Evolutionary conservation across 2,888 invertebrate species (phyloP).

Genomic region (Petrophora chlorosata): DNA sequence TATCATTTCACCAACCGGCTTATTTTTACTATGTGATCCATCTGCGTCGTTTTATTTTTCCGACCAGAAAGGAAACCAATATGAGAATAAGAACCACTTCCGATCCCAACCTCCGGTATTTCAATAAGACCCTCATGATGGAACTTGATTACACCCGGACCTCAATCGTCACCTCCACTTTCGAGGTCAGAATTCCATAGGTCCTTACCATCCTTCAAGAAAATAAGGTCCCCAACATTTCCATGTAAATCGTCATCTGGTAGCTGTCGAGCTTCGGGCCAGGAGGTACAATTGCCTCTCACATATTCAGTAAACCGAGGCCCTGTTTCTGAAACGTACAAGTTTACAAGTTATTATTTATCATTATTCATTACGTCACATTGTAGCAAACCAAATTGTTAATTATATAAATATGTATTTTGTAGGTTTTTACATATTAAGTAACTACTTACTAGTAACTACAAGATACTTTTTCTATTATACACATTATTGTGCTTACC

Average conservation of each 20-base stretch:
- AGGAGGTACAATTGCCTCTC: slow-evolving; percentile 25
- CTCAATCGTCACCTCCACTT: slow-evolving; percentile 14
- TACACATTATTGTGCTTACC: too few species aligned
- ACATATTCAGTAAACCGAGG: slow-evolving; percentile 29
- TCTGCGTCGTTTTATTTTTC: not conserved
- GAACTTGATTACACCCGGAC: slow-evolving; percentile 15
- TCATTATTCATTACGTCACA: too few species aligned
- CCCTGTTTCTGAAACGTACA: slow-evolving; percentile 5
- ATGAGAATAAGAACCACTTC: slow-evolving; percentile 6
- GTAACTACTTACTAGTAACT: too few species aligned
- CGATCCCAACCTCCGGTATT: slow-evolving; percentile 5
- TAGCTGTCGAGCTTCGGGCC: slow-evolving; percentile 21
- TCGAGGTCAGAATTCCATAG: slow-evolving; percentile 36
- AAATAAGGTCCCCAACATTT: slow-evolving; percentile 36
- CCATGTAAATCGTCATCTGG: slow-evolving; percentile 38
- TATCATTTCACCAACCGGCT: too few species aligned
- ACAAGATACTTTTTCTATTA: too few species aligned
- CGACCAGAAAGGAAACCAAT: slow-evolving; percentile 1
- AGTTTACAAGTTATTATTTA: slow-evolving; percentile 2
- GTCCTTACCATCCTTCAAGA: slow-evolving; percentile 23
- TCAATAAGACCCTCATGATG: slow-evolving; percentile 24
- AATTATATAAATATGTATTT: too few species aligned
- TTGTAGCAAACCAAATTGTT: too few species aligned
- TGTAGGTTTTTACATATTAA: too few species aligned
- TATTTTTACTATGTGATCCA: too few species aligned